Base-by-base conservation (phyloP, 2,888 invertebrate species). In the Ectropis crepuscularia region DNA sequence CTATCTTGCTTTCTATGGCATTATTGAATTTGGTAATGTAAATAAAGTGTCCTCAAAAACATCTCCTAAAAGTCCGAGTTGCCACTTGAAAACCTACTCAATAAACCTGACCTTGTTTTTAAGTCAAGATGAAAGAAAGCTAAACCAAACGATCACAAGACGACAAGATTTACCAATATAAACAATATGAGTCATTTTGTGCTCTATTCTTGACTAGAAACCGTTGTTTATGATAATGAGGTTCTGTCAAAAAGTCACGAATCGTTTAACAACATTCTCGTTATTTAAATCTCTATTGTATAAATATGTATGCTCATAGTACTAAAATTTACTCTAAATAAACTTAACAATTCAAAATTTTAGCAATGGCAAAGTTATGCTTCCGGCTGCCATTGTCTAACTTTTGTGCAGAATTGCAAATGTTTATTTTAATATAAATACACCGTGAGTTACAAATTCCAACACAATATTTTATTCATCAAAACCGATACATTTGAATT, bases 201-300 rank as follows among this genome's bases (percentile, higher is more conserved):
- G 48, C 46, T 45, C 64, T 61, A 67, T 66, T 55, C 38, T 43
- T 50, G 10, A 9, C 38, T 60, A 57, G 16, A 54, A 55, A 68
- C 70, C 68, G 70, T 70, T 70, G 45, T 11, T 61, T 59, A 65
- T 65, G 67, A 50, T 59, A 66, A 54, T 63, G 53, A 67, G 43
- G 51, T 51, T 62, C 62, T 65, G 57, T 57, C 46, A 50, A 50
- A 41, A 42, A 47, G 50, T 51, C 9, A 12, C 53, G 45, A 53
- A 53, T 11, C n/a, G 5, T 43, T 39, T 46, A 47, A 43, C 59
- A 49, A 43, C 41, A 11, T 46, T 51, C 16, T 28, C 16, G 16
- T 28, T 28, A 28, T 28, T 50, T 50, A 12, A 12, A 16, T 39
- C 9, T 41, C 39, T 8, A 9, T 41, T 41, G 8, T 41, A 41